Percentiles rank a stretch among this genome's conserved stretches.
phyloP scores from a whole-genome alignment of 2,888 invertebrate genomes.

The Anticlea derivata region DNA sequence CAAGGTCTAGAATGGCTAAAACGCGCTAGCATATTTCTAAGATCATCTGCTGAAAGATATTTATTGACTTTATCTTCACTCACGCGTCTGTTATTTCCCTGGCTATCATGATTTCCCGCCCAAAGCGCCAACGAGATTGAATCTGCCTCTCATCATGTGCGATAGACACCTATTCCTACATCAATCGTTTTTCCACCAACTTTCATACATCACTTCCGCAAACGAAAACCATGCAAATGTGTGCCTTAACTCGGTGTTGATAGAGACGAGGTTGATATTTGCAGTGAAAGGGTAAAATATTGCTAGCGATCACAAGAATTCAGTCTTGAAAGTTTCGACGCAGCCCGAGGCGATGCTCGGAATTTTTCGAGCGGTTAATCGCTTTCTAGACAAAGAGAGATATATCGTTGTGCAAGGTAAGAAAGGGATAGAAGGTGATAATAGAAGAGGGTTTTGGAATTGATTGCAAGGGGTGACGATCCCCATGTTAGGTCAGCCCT shows the following conservation, averaged over 20 bases:
- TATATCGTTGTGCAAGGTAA: constrained; percentile 30
- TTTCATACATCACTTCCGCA: constrained; percentile 9
- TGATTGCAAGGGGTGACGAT: constrained; percentile 77
- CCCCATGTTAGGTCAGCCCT: constrained; percentile 66
- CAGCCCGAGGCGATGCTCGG: constrained; percentile 62
- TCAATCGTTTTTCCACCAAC: constrained; percentile 58
- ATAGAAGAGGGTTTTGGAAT: constrained; percentile 71
- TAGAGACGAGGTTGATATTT: constrained; percentile 19
- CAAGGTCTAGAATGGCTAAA: too few species aligned
- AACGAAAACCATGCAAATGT: neutral
- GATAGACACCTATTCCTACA: constrained; percentile 57
- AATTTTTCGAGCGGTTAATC: constrained; percentile 58
- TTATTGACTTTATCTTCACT: constrained; percentile 13
- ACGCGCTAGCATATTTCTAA: too few species aligned
- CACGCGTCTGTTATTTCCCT: constrained; percentile 43
- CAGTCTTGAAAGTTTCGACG: constrained; percentile 60
- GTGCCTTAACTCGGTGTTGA: neutral
- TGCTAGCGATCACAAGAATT: constrained; percentile 55
- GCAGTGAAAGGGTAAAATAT: constrained; percentile 29
- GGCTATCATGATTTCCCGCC: constrained; percentile 62
- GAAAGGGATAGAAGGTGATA: constrained; percentile 53
- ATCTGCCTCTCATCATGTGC: constrained; percentile 68
- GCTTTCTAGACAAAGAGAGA: constrained; percentile 56
- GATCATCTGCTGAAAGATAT: neutral
- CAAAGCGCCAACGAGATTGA: constrained; percentile 65